Evolutionary conservation across 2,113 vertebrate species (phyloP), one percentile per base, ranked within the genome.

Genomic region (Catharus bicknelli): DNA sequence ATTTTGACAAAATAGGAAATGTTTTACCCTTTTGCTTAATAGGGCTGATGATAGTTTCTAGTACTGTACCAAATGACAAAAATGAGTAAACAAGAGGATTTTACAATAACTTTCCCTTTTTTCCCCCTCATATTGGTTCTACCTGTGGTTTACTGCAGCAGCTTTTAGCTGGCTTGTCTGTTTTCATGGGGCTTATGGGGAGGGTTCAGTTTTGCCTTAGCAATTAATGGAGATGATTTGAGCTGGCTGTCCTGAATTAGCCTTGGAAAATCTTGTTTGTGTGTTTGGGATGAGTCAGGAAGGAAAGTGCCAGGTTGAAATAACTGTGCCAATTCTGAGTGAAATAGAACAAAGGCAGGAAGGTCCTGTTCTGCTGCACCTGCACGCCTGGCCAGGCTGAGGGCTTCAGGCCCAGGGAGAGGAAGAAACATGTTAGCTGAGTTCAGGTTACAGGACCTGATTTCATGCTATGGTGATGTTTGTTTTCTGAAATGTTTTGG

Each of bases 281-380:
- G 70, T 88, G 72, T 94, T 91, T 66, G 88, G 75, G 92, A 94
- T 96, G 95, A 96, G 95, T 95, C 93, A 95, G 93, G 92, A 91
- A 93, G 64, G 85, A 77, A 93, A 83, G 83, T 91, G 92, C 88
- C 95, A 91, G 90, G 86, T 88, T 85, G 68, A 79, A 63, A 61
- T 76, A 93, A 66, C 72, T 76, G 29, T 95, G 90, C 92, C 95
- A 91, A 83, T 91, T 90, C 51, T 30, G 63, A 94, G 75, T 17
- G 26, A 87, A 94, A 73, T 66, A 64, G 83, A 94, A 95, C 95
- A 96, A 94, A 90, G 26, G 68, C 95, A 95, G 92, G 95, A 93
- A 94, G 92, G 92, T 88, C 79, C 72, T 93, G 95, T 93, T 91
- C 93, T 89, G 42, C 77, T 73, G 93, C 87, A 95, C 94, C 95